A percentile compares a stretch with the other conserved stretches of the same genome.
Conservation (phyloP, 2,797 vertebrate genomes). For the Parauchenoglanis punctatus region DNA sequence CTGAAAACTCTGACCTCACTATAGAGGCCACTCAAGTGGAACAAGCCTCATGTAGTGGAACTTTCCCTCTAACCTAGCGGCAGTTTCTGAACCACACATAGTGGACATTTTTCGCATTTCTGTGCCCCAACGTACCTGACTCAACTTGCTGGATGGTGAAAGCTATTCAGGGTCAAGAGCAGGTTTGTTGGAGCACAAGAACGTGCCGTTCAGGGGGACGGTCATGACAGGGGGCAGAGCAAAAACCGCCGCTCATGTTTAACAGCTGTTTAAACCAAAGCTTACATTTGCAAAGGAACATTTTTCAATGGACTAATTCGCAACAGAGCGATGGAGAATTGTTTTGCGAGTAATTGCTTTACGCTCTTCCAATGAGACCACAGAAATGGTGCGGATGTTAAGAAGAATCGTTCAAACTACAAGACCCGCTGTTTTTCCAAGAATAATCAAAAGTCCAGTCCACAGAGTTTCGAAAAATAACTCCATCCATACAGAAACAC, state of each 20-base stretch:
- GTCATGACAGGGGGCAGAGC: not conserved
- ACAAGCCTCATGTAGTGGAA: not conserved
- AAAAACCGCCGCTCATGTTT: not conserved
- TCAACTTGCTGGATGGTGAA: not conserved
- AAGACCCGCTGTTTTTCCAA: not conserved
- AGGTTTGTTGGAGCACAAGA: not conserved
- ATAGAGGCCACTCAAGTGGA: not conserved
- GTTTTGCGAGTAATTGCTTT: not conserved
- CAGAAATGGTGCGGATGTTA: not conserved
- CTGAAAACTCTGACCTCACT: not conserved
- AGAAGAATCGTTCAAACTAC: not conserved
- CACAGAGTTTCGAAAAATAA: not conserved
- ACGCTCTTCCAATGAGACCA: not conserved
- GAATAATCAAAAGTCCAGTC: not conserved
- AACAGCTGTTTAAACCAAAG: not conserved
- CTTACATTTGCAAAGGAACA: too few species aligned
- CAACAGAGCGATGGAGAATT: too few species aligned
- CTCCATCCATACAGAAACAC: not conserved
- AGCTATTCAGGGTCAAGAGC: not conserved
- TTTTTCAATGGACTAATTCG: too few species aligned
- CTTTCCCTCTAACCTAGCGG: not conserved
- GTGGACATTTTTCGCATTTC: conserved; percentile 14
- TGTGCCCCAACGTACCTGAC: not conserved
- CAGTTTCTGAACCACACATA: too few species aligned
- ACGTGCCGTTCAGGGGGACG: not conserved